Percentiles rank a stretch among this genome's conserved stretches.
phyloP scores from a whole-genome alignment of 2,797 vertebrate genomes.

The Chaetophractus vellerosus region DNA sequence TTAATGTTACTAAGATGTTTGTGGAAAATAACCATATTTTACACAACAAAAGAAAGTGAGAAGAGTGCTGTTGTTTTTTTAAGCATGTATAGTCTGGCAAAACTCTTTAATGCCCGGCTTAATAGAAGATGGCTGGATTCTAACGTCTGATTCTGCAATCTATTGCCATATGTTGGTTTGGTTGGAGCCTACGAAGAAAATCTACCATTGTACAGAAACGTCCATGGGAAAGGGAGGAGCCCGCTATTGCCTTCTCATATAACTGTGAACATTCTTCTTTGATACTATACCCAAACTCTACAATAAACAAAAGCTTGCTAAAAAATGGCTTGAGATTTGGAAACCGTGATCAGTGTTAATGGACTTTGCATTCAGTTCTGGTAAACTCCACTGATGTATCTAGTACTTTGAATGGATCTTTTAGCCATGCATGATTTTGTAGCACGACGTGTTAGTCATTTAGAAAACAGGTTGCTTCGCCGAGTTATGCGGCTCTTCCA shows the following conservation, averaged over 20 bases:
- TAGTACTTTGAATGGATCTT: not conserved
- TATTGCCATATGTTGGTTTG: fast-evolving
- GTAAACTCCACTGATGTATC: not conserved
- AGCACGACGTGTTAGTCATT: fast-evolving
- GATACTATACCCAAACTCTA: not conserved
- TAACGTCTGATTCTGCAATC: fast-evolving
- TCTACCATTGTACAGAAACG: fast-evolving
- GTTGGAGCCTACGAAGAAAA: not conserved
- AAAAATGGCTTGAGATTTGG: not conserved
- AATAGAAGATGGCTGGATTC: fast-evolving
- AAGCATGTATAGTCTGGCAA: fast-evolving
- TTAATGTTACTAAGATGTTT: not conserved
- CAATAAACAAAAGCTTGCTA: not conserved
- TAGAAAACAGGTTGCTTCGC: fast-evolving
- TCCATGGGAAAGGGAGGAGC: not conserved
- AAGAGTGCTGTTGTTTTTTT: not conserved
- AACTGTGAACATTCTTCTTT: not conserved
- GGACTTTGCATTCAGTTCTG: too few species aligned
- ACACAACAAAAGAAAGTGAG: fast-evolving
- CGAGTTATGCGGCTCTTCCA: fast-evolving
- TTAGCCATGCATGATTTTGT: fast-evolving
- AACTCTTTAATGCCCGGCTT: not conserved
- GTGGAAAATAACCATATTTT: not conserved
- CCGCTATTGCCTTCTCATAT: not conserved
- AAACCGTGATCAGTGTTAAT: not conserved